Evolutionary conservation across 2,888 invertebrate genomes (phyloP), one percentile per base, ranked within the genome.

Genomic region (Apodemia zela): DNA sequence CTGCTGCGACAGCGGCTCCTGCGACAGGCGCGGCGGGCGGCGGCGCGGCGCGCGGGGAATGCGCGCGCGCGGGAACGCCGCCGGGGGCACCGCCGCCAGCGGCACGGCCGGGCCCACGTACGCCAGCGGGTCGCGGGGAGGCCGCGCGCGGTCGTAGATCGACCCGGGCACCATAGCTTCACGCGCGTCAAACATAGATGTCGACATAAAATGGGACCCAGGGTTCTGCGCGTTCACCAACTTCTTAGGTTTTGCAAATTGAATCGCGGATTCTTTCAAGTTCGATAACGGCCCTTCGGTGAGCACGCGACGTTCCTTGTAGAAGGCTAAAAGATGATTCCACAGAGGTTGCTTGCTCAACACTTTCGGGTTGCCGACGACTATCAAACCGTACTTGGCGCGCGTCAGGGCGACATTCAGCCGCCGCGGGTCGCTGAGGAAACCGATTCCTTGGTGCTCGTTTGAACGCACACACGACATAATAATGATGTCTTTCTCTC

Each of bases 391-490:
- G 85, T 97, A 99, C 85, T 98, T 98, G 7, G 99, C 98, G 65
- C 99, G 94, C 0, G 99, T 99, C 18, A 99, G 87, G 0, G 99
- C 99, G 0, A 99, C 99, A 89, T 99, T 99, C 61, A 99, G 93
- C 63, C 99, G 96, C 2, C 99, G 93, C 0, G 99, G 99, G 85
- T 99, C 99, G 80, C 98, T 99, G 49, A 99, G 93, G 84, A 99
- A 99, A 0, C 99, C 99, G 75, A 99, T 99, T 51, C 98, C 99
- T 82, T 99, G 99, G 78, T 99, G 98, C 79, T 99, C 99, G 81
- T 99, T 99, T 7, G 99, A 98, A 62, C 99, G 94, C 2, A 99
- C 99, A 86, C 99, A 99, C 0, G 99, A 99, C 96, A 99, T 97
- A 63, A 99, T 98, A 71, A 99, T 99, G 65, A 99, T 97, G 79